These are phyloP conservation scores for Scomber scombrus DNA, from an alignment of 2,113 vertebrate species.

Conservation along the genomic window DNA sequence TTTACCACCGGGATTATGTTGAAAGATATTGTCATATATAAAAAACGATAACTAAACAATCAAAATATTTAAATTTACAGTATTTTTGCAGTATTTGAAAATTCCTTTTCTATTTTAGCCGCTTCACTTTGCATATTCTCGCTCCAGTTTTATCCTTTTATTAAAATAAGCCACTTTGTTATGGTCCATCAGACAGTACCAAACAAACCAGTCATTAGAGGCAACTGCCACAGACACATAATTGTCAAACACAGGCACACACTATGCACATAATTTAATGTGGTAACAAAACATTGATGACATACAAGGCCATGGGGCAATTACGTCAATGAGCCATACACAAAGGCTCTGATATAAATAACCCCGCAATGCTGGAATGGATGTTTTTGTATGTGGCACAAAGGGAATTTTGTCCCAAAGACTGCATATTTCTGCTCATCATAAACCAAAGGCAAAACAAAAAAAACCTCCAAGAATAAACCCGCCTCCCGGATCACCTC, in stretches of 20 bases:
- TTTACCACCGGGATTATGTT: too few species aligned
- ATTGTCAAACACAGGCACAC: background rate
- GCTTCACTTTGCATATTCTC: too few species aligned
- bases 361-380: constrained; percentile 8
- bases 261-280: constrained; percentile 20
- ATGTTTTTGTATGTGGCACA: constrained; percentile 50
- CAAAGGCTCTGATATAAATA: constrained; percentile 51
- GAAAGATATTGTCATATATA: too few species aligned
- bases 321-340: constrained; percentile 13
- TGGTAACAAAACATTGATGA: constrained; percentile 35
- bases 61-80: too few species aligned
- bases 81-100: too few species aligned
- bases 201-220: background rate
- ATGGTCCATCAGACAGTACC: background rate
- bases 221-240: background rate
- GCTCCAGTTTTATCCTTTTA: too few species aligned
- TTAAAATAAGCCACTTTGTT: background rate
- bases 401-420: constrained; percentile 42
- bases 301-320: constrained; percentile 15
- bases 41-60: too few species aligned
- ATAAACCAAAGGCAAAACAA: constrained; percentile 39
- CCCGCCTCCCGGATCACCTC: constrained; percentile 50
- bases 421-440: constrained; percentile 42
- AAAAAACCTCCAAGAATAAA: background rate
- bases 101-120: too few species aligned